Percentiles rank a stretch among this genome's conserved stretches.
These are phyloP conservation scores for Aldabrachelys gigantea DNA, from an alignment of 2,113 vertebrate species.

Conservation along the genomic window DNA sequence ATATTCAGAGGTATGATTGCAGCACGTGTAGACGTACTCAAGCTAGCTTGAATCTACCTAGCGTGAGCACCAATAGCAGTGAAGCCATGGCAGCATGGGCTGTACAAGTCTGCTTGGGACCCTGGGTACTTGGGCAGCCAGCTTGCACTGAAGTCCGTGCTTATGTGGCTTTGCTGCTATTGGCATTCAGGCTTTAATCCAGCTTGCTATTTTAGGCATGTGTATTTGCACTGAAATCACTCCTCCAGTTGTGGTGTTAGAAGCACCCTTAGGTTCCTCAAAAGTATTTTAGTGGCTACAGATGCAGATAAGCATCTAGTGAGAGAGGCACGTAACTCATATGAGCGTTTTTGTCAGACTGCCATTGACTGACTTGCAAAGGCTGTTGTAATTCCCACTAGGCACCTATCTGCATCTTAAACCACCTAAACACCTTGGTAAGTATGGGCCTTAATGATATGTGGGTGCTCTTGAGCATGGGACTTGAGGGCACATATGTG, in stretches of 20 bases:
- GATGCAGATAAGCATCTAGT: background rate
- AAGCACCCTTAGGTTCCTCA: background rate
- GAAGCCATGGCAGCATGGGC: background rate
- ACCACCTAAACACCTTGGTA: background rate
- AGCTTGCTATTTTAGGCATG: too few species aligned
- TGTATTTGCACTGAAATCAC: too few species aligned
- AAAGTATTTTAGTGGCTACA: background rate
- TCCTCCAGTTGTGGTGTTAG: too few species aligned
- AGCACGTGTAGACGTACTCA: too few species aligned
- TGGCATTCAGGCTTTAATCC: too few species aligned
- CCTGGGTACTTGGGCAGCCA: background rate
- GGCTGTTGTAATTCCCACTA: background rate
- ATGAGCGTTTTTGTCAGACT: background rate
- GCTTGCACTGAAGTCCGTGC: background rate
- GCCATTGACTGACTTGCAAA: background rate
- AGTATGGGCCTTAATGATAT: background rate
- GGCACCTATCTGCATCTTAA: background rate
- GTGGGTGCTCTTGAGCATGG: background rate
- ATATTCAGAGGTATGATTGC: too few species aligned
- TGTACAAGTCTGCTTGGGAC: background rate
- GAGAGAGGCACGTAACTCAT: background rate
- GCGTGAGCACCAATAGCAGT: too few species aligned
- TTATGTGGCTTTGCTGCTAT: too few species aligned
- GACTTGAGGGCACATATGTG: background rate
- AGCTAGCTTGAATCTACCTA: too few species aligned